Base-by-base conservation (phyloP, 2,888 invertebrate genomes). In the Sceliomorpha sp. region DNA sequence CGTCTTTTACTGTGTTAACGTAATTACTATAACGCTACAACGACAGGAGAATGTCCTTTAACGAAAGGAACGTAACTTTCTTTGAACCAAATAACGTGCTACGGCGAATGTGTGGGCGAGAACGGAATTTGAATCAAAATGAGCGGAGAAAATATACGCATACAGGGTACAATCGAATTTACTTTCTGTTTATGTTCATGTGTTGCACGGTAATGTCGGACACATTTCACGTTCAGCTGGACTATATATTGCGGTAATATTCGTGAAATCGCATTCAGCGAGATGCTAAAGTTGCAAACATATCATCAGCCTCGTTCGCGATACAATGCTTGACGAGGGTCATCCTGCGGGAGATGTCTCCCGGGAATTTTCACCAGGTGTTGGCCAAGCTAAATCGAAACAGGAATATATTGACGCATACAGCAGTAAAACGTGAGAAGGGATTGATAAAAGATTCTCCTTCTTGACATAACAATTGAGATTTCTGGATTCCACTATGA, bases 271-370 rank as follows among this genome's bases (percentile, higher is more conserved):
- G 32, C 20, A 50, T 50, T 50, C 50, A 37, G 37, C 9, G 36
- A 27, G 37, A 37, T 3, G 26, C 27, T 37, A 37, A 50, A 50
- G 37, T 50, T 37, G 14, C 50, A 37, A 37, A 50, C 50, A 37
- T 50, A 50, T 50, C 50, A 50, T 50, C 27, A 50, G 24, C 36
- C 37, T 12, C 32, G 20, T 47, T 37, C 27, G 24, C 50, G 26
- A 34, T 17, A 47, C 34, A 50, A 50, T 50, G 37, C 50, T 34
- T 44, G 50, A 32, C 9, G 62, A 53, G 40, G 45, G 51, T 62
- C 51, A 59, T 36, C 50, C 59, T 32, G 29, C 15, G 40, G 17
- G 39, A 26, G 53, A 53, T 45, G 42, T 62, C 39, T 47, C 50
- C 17, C 14, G 62, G 37, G 40, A 60, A 26, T 44, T 37, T 60